Evolutionary conservation across 2,113 vertebrate species (phyloP), one percentile per base, ranked within the genome.

Genomic region (Lepisosteus osseus): DNA sequence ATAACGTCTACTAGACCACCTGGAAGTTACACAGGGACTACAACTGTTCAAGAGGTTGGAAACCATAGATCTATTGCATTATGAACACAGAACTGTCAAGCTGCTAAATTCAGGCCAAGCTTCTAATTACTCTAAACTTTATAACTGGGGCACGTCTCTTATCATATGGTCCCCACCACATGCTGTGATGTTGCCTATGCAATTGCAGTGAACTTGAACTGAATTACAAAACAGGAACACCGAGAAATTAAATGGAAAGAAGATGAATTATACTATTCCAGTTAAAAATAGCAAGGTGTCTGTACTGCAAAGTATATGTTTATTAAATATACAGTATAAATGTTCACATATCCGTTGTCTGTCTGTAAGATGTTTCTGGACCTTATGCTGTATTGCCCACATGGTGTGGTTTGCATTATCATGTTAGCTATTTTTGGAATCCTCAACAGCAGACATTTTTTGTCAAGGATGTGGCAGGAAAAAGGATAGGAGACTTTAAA

Each of bases 61-160:
- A 51, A 51, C 47, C 47, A 51, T 51, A 5, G 47, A 51, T 51
- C 5, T 51, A 51, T 9, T 51, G 47, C 1, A 51, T 51, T 51
- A 5, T 9, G 9, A 51, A 51, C 2, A 6, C 47, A 51, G 9
- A 51, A 51, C 9, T 51, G 47, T 51, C 47, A 51, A 51, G 47
- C 47, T 51, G 47, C 9, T 51, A 51, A 51, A 51, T 9, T 51
- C 9, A 6, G 47, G 5, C 47, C 47, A 6, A 9, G 47, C 62
- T 54, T 72, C 54, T 72, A 65, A 65, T 72, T 67, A 41, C 54
- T 65, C 63, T 70, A 9, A 40, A 63, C 41, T 59, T n/a, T 8
- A n/a, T 7, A 6, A 54, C 42, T 6, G 62, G 54, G 61, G 40
- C 29, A 69, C 41, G 6, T 15, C 11, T 41, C 15, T 59, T 45